Percentiles rank a stretch among this genome's conserved stretches.
These are phyloP conservation scores for Brachionus rotundiformis DNA, from an alignment of 1,140 invertebrate genomes.

Conservation along the genomic window DNA sequence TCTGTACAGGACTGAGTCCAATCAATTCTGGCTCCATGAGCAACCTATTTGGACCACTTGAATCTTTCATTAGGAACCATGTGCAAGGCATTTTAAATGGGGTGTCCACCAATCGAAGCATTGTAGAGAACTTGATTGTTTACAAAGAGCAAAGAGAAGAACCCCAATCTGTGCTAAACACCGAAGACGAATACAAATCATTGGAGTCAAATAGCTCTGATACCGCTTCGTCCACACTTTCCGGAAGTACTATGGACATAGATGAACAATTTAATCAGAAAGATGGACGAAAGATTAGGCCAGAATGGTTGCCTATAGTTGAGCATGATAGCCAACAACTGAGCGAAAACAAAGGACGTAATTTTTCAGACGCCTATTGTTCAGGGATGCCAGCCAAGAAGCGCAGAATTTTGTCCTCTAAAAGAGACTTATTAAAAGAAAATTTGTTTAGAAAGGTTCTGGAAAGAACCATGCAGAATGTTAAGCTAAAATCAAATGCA, in stretches of 20 bases:
- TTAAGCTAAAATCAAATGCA: conserved; percentile 7
- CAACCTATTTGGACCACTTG: not conserved
- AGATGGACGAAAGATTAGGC: not conserved
- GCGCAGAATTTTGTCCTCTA: not conserved
- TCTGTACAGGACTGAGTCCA: not conserved
- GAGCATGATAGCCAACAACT: conserved; percentile 67
- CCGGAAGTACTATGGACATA: conserved; percentile 10
- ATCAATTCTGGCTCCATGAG: not conserved
- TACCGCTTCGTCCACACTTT: conserved; percentile 15
- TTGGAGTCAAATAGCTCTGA: not conserved
- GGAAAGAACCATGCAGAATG: not conserved
- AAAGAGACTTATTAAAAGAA: not conserved
- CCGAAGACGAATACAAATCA: not conserved
- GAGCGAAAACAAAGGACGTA: conserved; percentile 58
- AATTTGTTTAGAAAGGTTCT: conserved; percentile 32
- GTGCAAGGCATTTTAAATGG: conserved; percentile 22
- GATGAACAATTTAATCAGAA: not conserved
- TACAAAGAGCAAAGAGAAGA: not conserved
- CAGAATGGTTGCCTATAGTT: conserved; percentile 71
- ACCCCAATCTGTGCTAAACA: not conserved
- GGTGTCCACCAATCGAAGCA: not conserved
- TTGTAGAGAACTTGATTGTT: not conserved
- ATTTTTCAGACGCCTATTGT: conserved; percentile 79
- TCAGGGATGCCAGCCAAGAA: conserved; percentile 78
- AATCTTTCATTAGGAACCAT: conserved; percentile 35